These are phyloP conservation scores for Agrypnia vestita DNA, from an alignment of 1,140 invertebrate genomes.

Conservation along the genomic window DNA sequence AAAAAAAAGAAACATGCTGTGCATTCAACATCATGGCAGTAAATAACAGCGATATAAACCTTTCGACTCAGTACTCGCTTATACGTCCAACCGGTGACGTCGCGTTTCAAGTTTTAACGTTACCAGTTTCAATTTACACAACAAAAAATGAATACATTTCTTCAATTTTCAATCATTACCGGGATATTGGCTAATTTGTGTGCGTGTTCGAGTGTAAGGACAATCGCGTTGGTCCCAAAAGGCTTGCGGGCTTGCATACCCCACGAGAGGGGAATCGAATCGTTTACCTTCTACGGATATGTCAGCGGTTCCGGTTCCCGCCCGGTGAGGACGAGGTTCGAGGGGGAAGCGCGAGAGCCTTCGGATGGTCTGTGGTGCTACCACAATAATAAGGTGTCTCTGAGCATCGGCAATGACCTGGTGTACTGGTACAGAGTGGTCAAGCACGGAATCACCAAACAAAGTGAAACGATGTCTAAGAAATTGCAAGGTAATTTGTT, in stretches of 20 bases:
- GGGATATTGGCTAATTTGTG: neutral
- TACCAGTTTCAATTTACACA: too few species aligned
- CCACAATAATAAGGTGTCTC: neutral
- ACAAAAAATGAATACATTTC: neutral
- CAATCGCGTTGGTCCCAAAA: neutral
- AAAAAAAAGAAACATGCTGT: too few species aligned
- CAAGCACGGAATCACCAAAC: neutral
- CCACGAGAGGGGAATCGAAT: neutral
- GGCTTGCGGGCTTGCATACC: conserved; percentile 21
- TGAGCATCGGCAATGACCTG: conserved; percentile 5
- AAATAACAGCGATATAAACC: too few species aligned
- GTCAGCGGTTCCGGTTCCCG: neutral
- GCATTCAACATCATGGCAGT: too few species aligned
- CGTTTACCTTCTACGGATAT: conserved; percentile 16
- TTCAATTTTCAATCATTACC: neutral
- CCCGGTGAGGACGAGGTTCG: neutral
- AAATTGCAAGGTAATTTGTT: neutral
- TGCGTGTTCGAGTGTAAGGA: neutral
- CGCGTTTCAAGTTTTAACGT: too few species aligned
- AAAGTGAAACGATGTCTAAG: neutral
- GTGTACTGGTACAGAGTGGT: conserved; percentile 8
- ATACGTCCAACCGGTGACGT: too few species aligned
- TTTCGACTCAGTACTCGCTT: too few species aligned
- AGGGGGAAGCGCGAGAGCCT: neutral
- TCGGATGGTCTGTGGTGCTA: conserved; percentile 48